Evolutionary conservation across 1,140 invertebrate genomes (phyloP), one percentile per base, ranked within the genome.

Genomic region (Zelostemma sp.): DNA sequence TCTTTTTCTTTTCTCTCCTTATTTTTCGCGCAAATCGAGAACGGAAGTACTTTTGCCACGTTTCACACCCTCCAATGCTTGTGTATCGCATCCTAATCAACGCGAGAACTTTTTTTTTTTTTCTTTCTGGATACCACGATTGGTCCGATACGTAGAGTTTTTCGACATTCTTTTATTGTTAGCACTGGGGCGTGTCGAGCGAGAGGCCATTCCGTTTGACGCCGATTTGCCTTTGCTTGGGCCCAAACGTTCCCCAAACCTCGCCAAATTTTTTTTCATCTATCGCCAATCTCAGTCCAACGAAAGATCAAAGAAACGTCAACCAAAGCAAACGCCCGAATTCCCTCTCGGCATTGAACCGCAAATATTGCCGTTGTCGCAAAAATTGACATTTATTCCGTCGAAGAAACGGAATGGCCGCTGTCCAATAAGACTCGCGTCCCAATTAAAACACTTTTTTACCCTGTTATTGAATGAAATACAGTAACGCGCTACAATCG

Each of bases 391-490:
- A 72, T 66, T 72, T 53, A 71, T 74, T 63, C 38, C 43, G 35
- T 59, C 57, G 68, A 67, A 51, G 74, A 78, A 78, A 84, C 74
- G 81, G 82, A 84, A 78, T 80, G 75, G 77, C 65, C 69, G 78
- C 74, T 69, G 62, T 76, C 81, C 74, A 64, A 76, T 48, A 64
- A 76, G 64, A 78, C 67, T 68, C 70, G 54, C 62, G 58, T 79
- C 65, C 64, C 72, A 73, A 76, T 74, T 74, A 75, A 70, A 68
- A 75, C 65, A 73, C 65, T 71, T 68, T n/a, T 82, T 83, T 85
- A 84, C 83, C 81, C 81, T 84, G 81, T 85, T 77, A 62, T 81
- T 76, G 72, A 84, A 84, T 84, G 80, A 70, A 82, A 82, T 81
- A 78, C 78, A 79, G 80, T 60, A n/a, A n/a, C 72, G 67, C 58